Percentiles rank a stretch among this genome's conserved stretches.
Conservation (phyloP, 1,140 invertebrate species). For the Tachypleus tridentatus region DNA sequence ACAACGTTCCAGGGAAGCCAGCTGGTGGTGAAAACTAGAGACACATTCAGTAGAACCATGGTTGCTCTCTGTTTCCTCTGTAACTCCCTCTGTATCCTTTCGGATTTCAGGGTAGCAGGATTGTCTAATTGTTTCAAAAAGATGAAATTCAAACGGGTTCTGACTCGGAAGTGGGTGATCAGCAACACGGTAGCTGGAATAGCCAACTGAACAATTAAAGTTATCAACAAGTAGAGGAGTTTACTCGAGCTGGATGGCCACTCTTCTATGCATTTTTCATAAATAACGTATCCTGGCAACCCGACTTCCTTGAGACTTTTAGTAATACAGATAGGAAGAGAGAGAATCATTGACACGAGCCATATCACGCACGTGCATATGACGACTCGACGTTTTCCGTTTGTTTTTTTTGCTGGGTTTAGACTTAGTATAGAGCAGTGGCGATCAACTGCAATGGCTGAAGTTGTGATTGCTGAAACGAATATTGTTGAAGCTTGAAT, state of each 20-base stretch:
- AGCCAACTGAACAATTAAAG: constrained; percentile 43
- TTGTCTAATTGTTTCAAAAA: neutral
- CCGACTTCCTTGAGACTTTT: constrained; percentile 33
- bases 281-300: constrained; percentile 30
- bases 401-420: neutral
- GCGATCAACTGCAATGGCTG: constrained; percentile 46
- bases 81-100: constrained; percentile 33
- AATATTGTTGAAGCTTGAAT: constrained; percentile 47
- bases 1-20: constrained; percentile 44
- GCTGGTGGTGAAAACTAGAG: constrained; percentile 30
- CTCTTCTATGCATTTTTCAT: constrained; percentile 36
- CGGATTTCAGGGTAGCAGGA: neutral
- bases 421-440: constrained; percentile 11
- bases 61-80: constrained; percentile 42
- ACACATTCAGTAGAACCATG: constrained; percentile 28
- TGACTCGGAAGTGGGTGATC: constrained; percentile 42
- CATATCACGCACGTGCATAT: constrained; percentile 38
- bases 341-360: constrained; percentile 40
- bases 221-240: constrained; percentile 38
- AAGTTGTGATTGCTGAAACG: constrained; percentile 47
- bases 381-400: no score
- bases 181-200: constrained; percentile 42
- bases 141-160: constrained; percentile 32
- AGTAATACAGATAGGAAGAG: constrained; percentile 41
- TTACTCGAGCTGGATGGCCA: constrained; percentile 36